phyloP scores from a whole-genome alignment of 2,888 invertebrate genomes.

The Heteromyza rotundicornis region DNA sequence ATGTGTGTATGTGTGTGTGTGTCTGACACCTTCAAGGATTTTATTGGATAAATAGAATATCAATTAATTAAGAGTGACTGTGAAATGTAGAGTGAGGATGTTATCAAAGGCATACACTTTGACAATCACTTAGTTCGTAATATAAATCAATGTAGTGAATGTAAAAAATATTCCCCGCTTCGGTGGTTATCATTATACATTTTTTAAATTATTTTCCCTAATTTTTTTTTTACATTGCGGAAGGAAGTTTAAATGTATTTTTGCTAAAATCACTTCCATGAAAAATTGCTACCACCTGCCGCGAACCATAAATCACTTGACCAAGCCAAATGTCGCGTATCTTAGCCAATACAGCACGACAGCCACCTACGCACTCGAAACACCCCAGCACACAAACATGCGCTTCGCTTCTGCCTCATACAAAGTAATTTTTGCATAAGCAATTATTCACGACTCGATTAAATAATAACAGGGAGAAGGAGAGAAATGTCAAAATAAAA shows the following conservation, averaged over 20 bases:
- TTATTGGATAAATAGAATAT: too few species aligned
- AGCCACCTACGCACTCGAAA: neutral
- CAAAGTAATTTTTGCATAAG: neutral
- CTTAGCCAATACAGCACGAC: slow-evolving; percentile 23
- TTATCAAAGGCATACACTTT: too few species aligned
- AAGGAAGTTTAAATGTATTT: too few species aligned
- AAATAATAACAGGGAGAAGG: neutral
- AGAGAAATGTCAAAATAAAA: neutral
- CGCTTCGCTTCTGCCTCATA: neutral
- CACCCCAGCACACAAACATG: neutral
- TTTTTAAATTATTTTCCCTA: too few species aligned
- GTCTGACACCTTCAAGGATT: too few species aligned
- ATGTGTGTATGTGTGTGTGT: too few species aligned
- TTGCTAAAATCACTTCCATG: neutral
- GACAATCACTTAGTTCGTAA: too few species aligned
- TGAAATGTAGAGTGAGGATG: too few species aligned
- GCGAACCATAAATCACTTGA: slow-evolving; percentile 34
- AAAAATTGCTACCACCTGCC: slow-evolving; percentile 26
- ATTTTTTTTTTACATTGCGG: too few species aligned
- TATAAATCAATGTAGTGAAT: too few species aligned
- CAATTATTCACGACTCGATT: slow-evolving; percentile 2
- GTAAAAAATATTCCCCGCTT: neutral
- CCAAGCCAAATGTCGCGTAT: slow-evolving; percentile 33
- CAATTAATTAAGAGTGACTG: too few species aligned
- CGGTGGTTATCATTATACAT: too few species aligned